phyloP scores from a whole-genome alignment of 2,113 vertebrate genomes.

The Grammomys dolichurus region DNA sequence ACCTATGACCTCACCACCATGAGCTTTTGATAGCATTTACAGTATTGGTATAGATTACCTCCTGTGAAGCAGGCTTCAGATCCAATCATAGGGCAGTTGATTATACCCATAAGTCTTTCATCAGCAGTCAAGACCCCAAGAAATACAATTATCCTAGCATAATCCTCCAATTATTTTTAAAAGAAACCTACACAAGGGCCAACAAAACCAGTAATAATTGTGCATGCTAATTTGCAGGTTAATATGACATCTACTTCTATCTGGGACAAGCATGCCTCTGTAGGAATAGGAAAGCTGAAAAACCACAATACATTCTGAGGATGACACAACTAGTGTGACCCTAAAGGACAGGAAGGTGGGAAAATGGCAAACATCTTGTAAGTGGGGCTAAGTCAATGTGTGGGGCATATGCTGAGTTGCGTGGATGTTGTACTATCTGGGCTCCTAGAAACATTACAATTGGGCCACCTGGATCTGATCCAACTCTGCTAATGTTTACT shows the following conservation, averaged over 20 bases:
- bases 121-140: not conserved
- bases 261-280: not conserved
- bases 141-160: not conserved
- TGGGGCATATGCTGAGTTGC: not conserved
- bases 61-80: not conserved
- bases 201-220: not conserved
- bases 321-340: not conserved
- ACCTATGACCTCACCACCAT: too few relatives aligned
- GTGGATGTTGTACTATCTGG: not conserved
- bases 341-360: not conserved
- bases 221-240: not conserved
- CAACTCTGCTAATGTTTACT: not conserved
- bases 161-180: not conserved
- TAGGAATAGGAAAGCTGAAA: accelerated
- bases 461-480: not conserved
- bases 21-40: not conserved
- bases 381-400: not conserved
- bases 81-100: not conserved
- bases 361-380: not conserved
- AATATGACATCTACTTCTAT: not conserved
- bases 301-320: not conserved
- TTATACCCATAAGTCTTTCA: not conserved
- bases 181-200: not conserved
- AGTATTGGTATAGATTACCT: not conserved
- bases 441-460: not conserved